Evolutionary conservation across 2,113 vertebrate genomes (phyloP), one percentile per base, ranked within the genome.

Genomic region (Cairina moschata): DNA sequence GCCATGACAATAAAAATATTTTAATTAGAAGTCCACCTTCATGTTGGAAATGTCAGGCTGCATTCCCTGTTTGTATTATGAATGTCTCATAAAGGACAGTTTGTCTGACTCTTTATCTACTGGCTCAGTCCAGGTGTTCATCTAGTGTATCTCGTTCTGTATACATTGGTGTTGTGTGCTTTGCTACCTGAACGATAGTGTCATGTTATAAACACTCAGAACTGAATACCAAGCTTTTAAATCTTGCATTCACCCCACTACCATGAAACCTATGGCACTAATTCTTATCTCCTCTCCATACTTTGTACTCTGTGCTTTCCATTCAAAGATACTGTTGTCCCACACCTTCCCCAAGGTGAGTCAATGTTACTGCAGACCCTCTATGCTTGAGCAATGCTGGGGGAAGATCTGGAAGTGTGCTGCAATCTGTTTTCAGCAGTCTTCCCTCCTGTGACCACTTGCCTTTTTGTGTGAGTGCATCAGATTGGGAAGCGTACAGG

Each of bases 401-500:
- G 52, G 29, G 9, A 63, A 80, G 46, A 50, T 55, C 16, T 81
- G 38, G 38, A 89, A n/a, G 3, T 65, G 48, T n/a, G 23, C 40
- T 62, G 15, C 34, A 77, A 0, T 62, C 36, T 22, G 29, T 74
- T 76, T 68, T 75, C 25, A 56, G 48, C 22, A 34, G 32, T 69
- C 20, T 12, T 75, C 16, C 15, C 5, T 86, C 17, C 66, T 55
- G 17, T 55, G 26, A 3, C 31, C 1, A 1, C 38, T 52, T 84
- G 14, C 32, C n/a, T 28, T 74, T 8, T 77, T 34, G 48, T 40
- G 32, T 80, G 48, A 56, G 31, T 76, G 62, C 5, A 18, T 69
- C n/a, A 0, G 0, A 9, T 3, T 48, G 36, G 54, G n/a, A 86
- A 71, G 22, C 9, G 8, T 21, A n/a, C 9, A 50, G 11, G 8